These are phyloP conservation scores for Limnothrissa miodon DNA, from an alignment of 2,113 vertebrate species.

Conservation along the genomic window DNA sequence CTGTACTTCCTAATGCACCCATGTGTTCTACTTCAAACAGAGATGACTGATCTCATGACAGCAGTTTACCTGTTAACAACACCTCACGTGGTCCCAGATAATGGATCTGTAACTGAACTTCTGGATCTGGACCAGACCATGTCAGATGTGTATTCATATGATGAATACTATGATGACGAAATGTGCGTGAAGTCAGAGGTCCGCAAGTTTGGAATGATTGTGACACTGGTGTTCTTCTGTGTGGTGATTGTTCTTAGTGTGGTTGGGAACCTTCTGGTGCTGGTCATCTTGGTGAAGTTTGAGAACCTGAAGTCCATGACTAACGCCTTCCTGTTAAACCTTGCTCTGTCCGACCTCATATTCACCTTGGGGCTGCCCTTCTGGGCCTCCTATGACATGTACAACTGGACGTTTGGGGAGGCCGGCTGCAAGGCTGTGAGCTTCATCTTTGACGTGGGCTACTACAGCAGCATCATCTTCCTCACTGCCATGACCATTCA, in stretches of 20 bases:
- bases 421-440: constrained; percentile 74
- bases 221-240: constrained; percentile 72
- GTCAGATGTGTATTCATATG: not conserved
- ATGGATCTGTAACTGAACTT: not conserved
- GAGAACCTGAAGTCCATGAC: constrained; percentile 84
- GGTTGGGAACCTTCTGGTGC: constrained; percentile 82
- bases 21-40: not conserved
- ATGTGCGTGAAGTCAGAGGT: constrained; percentile 60
- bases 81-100: not conserved
- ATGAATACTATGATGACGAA: not conserved
- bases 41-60: not conserved
- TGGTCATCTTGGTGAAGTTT: constrained; percentile 81
- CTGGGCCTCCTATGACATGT: constrained; percentile 68
- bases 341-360: constrained; percentile 84
- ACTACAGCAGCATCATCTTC: constrained; percentile 84
- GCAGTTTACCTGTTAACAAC: not conserved
- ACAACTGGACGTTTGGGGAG: constrained; percentile 78
- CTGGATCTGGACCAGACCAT: too few species aligned
- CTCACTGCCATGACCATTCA: constrained; percentile 84
- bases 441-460: constrained; percentile 80
- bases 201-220: constrained; percentile 45
- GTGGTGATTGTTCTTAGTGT: constrained; percentile 78
- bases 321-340: constrained; percentile 85
- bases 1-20: not conserved
- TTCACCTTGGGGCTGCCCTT: constrained; percentile 84